phyloP scores from a whole-genome alignment of 1,140 invertebrate genomes.

The Hyles vespertilio region DNA sequence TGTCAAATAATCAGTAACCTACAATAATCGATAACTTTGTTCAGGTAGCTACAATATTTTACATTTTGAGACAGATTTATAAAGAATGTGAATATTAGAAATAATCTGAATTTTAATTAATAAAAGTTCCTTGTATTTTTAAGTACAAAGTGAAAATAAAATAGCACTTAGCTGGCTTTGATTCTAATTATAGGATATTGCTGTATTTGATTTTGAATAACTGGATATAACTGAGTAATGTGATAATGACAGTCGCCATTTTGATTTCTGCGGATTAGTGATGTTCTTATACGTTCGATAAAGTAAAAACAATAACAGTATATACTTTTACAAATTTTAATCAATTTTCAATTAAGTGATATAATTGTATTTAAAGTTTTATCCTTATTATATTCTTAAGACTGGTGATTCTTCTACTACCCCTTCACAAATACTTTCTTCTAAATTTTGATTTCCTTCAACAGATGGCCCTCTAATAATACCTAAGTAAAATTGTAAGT shows the following conservation, averaged over 20 bases:
- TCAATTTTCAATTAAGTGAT: conserved; percentile 9
- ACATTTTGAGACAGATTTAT: no score
- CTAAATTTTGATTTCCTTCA: conserved; percentile 8
- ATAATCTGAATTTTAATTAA: no score
- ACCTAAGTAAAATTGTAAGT: conserved; percentile 9
- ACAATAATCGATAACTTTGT: no score
- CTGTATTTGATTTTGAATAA: not conserved
- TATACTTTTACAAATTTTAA: conserved; percentile 10
- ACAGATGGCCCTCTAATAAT: conserved; percentile 11
- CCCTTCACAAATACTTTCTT: conserved; percentile 6
- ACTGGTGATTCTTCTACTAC: conserved; percentile 9
- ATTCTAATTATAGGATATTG: conserved; percentile 11
- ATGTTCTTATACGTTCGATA: conserved; percentile 8
- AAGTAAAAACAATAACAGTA: conserved; percentile 8
- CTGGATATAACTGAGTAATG: conserved; percentile 13
- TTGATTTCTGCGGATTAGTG: conserved; percentile 15
- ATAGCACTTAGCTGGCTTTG: conserved; percentile 14
- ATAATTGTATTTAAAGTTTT: conserved; percentile 3
- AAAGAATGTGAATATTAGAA: no score
- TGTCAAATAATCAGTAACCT: no score
- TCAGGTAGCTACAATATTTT: no score
- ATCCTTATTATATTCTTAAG: conserved; percentile 9
- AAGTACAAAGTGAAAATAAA: conserved; percentile 25
- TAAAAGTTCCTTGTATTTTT: no score
- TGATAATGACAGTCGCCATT: conserved; percentile 13